These are phyloP conservation scores for Thereuonema tuberculata DNA, from an alignment of 1,140 invertebrate species.

Conservation along the genomic window DNA sequence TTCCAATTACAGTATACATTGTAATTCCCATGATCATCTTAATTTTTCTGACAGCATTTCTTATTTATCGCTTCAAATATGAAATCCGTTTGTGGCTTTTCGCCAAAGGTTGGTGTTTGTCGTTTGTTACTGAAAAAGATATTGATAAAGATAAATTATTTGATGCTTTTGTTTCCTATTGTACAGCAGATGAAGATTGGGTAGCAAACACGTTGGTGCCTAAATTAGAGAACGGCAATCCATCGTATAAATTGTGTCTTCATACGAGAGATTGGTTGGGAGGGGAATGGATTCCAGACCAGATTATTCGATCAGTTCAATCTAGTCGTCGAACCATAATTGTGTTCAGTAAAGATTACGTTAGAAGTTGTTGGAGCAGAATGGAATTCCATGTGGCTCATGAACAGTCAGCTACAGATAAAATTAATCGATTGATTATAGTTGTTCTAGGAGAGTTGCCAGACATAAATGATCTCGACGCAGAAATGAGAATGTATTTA, in stretches of 20 bases:
- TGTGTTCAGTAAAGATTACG: slow-evolving; percentile 79
- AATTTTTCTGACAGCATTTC: not conserved
- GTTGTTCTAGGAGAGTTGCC: slow-evolving; percentile 58
- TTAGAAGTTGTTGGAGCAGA: slow-evolving; percentile 83
- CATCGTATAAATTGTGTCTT: slow-evolving; percentile 41
- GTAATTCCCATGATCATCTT: not conserved
- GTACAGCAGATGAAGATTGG: slow-evolving; percentile 80
- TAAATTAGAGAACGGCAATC: slow-evolving; percentile 27
- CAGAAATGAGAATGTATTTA: slow-evolving; percentile 76
- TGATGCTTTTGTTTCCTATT: slow-evolving; percentile 87
- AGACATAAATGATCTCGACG: slow-evolving; percentile 58
- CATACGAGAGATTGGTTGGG: not conserved
- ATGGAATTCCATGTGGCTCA: slow-evolving; percentile 85
- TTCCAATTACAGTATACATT: not conserved
- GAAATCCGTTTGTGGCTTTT: not conserved
- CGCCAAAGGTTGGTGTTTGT: not conserved
- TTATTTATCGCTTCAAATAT: not conserved
- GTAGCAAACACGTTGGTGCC: slow-evolving; percentile 49
- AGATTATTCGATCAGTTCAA: slow-evolving; percentile 75
- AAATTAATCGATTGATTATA: slow-evolving; percentile 57
- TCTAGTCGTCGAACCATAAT: slow-evolving; percentile 77
- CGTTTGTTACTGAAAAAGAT: not conserved
- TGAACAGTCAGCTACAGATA: slow-evolving; percentile 74
- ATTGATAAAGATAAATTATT: slow-evolving; percentile 48
- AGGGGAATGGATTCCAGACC: slow-evolving; percentile 22